Conservation (phyloP, 2,888 invertebrate species). For the Pegoplata infirma region DNA sequence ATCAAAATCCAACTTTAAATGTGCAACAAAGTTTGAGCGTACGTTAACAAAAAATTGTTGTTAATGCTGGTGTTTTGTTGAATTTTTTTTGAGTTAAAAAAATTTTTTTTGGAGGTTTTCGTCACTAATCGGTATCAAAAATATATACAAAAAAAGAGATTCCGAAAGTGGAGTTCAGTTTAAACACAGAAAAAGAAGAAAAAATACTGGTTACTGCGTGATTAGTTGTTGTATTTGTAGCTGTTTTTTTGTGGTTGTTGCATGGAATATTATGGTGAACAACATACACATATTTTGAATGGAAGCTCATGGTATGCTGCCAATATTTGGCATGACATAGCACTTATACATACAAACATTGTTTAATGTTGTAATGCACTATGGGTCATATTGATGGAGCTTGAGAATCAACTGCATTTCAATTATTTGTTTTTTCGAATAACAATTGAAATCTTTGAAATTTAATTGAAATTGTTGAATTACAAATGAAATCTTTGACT, state of each 20-base stretch:
- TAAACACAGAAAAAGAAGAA: slow-evolving; percentile 33
- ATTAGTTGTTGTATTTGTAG: slow-evolving; percentile 36
- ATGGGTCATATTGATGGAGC: no score
- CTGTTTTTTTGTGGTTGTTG: slow-evolving; percentile 3
- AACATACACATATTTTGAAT: slow-evolving; percentile 58
- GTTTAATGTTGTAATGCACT: neutral
- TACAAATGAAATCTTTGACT: no score
- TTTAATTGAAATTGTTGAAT: no score
- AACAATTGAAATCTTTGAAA: no score
- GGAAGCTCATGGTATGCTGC: slow-evolving; percentile 62
- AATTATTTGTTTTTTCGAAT: no score
- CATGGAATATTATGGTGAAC: slow-evolving; percentile 36
- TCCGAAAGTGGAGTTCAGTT: slow-evolving; percentile 55
- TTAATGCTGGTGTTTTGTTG: slow-evolving; percentile 49
- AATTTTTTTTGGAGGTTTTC: slow-evolving; percentile 56
- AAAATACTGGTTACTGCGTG: slow-evolving; percentile 51
- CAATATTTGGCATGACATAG: slow-evolving; percentile 62
- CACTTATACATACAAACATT: slow-evolving; percentile 38
- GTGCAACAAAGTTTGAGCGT: slow-evolving; percentile 47
- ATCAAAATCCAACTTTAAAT: no score
- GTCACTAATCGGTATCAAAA: slow-evolving; percentile 59
- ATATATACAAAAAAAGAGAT: slow-evolving; percentile 55
- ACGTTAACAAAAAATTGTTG: slow-evolving; percentile 37
- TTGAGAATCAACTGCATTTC: no score
- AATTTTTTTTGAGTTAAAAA: slow-evolving; percentile 58